Percentiles rank a stretch among this genome's conserved stretches.
These are phyloP conservation scores for Drosophila paulistorum DNA, from an alignment of 1,140 invertebrate genomes.

Conservation along the genomic window DNA sequence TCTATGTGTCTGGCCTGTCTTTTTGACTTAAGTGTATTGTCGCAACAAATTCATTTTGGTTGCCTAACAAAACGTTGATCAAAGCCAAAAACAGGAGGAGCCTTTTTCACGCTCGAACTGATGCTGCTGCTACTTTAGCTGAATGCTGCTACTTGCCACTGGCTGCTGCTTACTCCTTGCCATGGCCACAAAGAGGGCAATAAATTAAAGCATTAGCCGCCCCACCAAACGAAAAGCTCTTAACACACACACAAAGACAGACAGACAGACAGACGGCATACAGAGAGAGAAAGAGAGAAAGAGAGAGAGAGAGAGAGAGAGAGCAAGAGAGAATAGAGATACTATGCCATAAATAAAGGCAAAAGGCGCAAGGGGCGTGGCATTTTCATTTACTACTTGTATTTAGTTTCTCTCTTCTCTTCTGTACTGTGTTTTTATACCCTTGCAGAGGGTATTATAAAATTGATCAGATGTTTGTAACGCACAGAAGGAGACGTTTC, in stretches of 20 bases:
- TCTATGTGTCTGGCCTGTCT: slow-evolving; percentile 19
- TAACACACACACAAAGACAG: slow-evolving; percentile 30
- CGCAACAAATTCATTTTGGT: slow-evolving; percentile 63
- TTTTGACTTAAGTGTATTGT: slow-evolving; percentile 17
- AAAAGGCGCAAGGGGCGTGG: not conserved
- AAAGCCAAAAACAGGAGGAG: slow-evolving; percentile 51
- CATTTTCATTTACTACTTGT: slow-evolving; percentile 35
- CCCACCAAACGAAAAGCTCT: slow-evolving; percentile 49
- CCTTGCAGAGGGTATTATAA: no score
- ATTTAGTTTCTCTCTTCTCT: slow-evolving; percentile 48
- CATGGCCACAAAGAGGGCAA: slow-evolving; percentile 46
- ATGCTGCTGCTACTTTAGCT: slow-evolving; percentile 14
- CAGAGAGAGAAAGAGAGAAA: not conserved
- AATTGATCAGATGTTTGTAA: no score
- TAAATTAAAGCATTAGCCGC: slow-evolving; percentile 64
- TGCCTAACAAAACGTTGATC: slow-evolving; percentile 66
- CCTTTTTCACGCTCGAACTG: slow-evolving; percentile 58
- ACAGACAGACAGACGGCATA: not conserved
- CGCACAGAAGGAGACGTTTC: no score
- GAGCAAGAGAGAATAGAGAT: not conserved
- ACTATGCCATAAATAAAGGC: slow-evolving; percentile 5
- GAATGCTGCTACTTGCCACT: slow-evolving; percentile 4
- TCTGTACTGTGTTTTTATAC: not conserved
- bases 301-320: not conserved
- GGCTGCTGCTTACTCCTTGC: slow-evolving; percentile 10